Evolutionary conservation across 2,113 vertebrate species (phyloP), one percentile per base, ranked within the genome.

Genomic region (Campylorhamphus procurvoides): DNA sequence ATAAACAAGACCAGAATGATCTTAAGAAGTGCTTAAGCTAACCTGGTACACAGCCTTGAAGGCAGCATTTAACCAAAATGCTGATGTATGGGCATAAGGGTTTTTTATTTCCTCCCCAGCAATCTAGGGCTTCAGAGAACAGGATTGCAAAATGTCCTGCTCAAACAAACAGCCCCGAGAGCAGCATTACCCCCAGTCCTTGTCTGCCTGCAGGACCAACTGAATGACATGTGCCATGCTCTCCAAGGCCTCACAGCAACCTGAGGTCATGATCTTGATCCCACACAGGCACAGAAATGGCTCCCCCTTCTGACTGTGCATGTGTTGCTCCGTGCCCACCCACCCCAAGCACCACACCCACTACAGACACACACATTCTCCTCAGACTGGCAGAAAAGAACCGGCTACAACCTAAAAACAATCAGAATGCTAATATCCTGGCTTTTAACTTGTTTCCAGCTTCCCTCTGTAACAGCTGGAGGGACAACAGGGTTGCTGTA

Each of bases 21-120:
- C 18, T 42, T 18, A 55, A 75, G 49, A 93, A 95, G 59, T 33
- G 85, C 82, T 90, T 8, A 74, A 68, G 60, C 85, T 91, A 80
- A 90, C 44, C 13, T 67, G 52, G 35, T n/a, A 72, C 4, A 2
- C 52, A 80, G 85, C 59, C 79, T 28, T 47, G 64, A 88, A 96
- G 46, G 78, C 58, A 91, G 50, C 67, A 76, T 71, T 90, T 46
- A 91, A n/a, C 49, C 66, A 87, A 92, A 93, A 93, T 29, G 71
- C 74, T 95, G 81, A 94, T 46, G 73, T 47, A 67, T 0, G 2
- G 50, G 20, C 53, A 73, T 28, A 19, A 72, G 22, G 3, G 12
- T 0, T n/a, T 84, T 80, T 91, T 35, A 58, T 79, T 76, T 89
- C 47, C 39, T 83, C 73, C 44, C 31, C 56, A 77, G 59, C 58